Base-by-base conservation (phyloP, 2,113 vertebrate species). In the Solea senegalensis region DNA sequence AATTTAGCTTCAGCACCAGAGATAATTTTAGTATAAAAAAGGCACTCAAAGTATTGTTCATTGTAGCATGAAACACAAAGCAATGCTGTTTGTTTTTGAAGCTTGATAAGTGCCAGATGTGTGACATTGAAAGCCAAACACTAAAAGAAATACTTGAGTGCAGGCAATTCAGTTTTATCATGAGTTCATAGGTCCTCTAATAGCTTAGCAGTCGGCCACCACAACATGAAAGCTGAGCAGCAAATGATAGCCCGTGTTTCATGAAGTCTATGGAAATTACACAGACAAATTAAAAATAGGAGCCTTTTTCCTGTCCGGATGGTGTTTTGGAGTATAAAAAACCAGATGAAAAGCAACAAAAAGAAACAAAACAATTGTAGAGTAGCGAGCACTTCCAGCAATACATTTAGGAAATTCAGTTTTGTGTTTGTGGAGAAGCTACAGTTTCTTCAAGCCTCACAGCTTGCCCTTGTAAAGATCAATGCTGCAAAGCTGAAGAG, bases 41-140 rank as follows among this genome's bases (percentile, higher is more conserved):
- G 34, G 34, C 34, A 34, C 34, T 34, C 34, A 52, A 28, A 40
- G 27, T 14, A 45, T 60, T 51, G 21, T n/a, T 45, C 34, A 9
- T 11, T 39, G 40, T 21, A 2, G 41, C 64, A 13, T 51, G 21
- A 54, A 54, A 46, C 62, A 54, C 46, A 60, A 11, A 21, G 59
- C 44, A 15, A 26, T 15, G 11, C 6, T 40, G 11, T 71, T 52
- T 72, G 44, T 9, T 40, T 76, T 16, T 63, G 15, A 76, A 16
- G 59, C 41, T 75, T 69, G 58, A 68, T 58, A 27, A 63, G 59
- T 39, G 49, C 65, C 73, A 66, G 76, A 54, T 68, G 69, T 61
- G 62, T 60, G 49, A 74, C 55, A 56, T 4, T 41, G 53, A 72
- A 65, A 56, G 59, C 44, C 46, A 43, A 65, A 75, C 13, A 14